Evolutionary conservation across 2,888 invertebrate species (phyloP), one percentile per base, ranked within the genome.

Genomic region (Lacanobia wlatinum): DNA sequence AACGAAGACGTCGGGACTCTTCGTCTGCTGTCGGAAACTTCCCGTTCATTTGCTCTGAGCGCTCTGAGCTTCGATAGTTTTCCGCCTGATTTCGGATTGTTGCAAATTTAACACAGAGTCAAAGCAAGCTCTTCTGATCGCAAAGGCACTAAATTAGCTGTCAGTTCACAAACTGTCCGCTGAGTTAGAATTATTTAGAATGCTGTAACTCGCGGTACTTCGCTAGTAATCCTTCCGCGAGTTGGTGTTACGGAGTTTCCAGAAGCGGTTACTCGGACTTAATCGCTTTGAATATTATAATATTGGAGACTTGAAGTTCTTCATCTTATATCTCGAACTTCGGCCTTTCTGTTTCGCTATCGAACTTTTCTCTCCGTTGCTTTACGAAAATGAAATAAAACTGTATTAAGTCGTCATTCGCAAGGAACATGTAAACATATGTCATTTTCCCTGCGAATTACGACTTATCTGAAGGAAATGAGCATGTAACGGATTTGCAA

Each of bases 21-120:
- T 89, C 84, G 87, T 73, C 83, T 78, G 78, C 89, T 90, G 89
- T 89, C 87, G 83, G 84, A 91, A 93, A 93, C 91, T 94, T 93
- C 87, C 83, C 77, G 92, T 92, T 92, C 91, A 90, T 92, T 92
- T 90, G 86, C 87, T 74, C 83, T 80, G 87, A 89, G 89, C 92
- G 86, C 87, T 71, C 82, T 78, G 88, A 90, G 89, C 92, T 90
- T 80, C 89, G 88, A 92, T 92, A 94, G 92, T 92, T 94, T 93
- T 92, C 92, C 94, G 93, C 91, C 92, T 92, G 93, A 92, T 92
- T 94, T 93, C 85, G 89, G 89, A 93, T 93, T 92, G 92, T 91
- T 92, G 92, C 93, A 93, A 94, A 94, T 93, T 93, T 89, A 92
- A 91, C 91, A 87, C 82, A 76, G 84, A 92, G 89, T 91, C 92